Percentiles rank a stretch among this genome's conserved stretches.
Evolutionary conservation across 1,140 invertebrate species (phyloP).

Genomic region (Cotesia vestalis): DNA sequence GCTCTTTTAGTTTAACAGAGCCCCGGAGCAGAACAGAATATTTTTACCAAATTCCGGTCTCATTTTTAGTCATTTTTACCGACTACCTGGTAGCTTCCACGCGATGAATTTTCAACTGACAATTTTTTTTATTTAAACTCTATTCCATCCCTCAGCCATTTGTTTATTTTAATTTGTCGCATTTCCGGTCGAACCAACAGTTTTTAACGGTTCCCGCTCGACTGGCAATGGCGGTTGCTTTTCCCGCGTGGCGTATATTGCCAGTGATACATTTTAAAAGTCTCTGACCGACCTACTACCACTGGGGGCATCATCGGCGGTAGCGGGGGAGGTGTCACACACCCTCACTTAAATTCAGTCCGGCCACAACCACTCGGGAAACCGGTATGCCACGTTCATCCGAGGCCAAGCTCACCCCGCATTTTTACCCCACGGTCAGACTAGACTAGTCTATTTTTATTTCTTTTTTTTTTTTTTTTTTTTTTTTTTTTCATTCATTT

Average conservation of each 20-base stretch:
- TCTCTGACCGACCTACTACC: slow-evolving; percentile 1
- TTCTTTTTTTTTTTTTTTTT: neutral
- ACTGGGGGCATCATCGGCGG: slow-evolving; percentile 2
- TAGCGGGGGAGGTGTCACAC: neutral
- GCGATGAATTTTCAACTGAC: neutral
- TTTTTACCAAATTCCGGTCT: too few species aligned
- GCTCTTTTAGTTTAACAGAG: too few species aligned
- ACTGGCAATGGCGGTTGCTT: slow-evolving; percentile 4
- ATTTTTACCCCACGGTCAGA: slow-evolving; percentile 22
- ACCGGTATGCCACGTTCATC: slow-evolving; percentile 36
- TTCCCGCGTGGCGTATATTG: slow-evolving; percentile 31
- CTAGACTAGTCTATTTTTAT: slow-evolving; percentile 23
- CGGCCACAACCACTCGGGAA: slow-evolving; percentile 33
- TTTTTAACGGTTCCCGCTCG: slow-evolving; percentile 30
- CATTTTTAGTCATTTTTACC: too few species aligned
- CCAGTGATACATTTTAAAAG: slow-evolving; percentile 37
- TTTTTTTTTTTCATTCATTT: slow-evolving; percentile 8
- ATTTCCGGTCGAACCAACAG: slow-evolving; percentile 31
- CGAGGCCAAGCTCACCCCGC: slow-evolving; percentile 12
- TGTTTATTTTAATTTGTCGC: slow-evolving; percentile 52
- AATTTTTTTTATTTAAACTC: slow-evolving; percentile 38
- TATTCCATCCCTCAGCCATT: slow-evolving; percentile 37
- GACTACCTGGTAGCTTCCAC: neutral
- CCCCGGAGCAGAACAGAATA: too few species aligned
- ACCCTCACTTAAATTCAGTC: slow-evolving; percentile 24